Base-by-base conservation (phyloP, 2,113 vertebrate species). In the Ictalurus furcatus region DNA sequence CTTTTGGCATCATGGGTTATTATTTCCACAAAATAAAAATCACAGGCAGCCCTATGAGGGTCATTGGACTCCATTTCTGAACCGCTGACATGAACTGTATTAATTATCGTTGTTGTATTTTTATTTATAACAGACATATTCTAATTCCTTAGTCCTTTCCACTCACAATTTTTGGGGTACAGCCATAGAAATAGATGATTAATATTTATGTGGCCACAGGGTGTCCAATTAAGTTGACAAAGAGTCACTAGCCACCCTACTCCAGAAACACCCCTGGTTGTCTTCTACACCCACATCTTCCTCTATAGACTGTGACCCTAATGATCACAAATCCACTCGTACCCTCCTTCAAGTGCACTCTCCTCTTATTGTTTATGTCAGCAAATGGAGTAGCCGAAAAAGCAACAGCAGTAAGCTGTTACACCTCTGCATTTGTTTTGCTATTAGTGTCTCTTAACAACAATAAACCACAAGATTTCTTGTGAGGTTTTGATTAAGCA, bases 401-500 rank as follows among this genome's bases (percentile, higher is more conserved):
- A 83, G 61, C 30, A 61, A 61, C 34, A 61, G n/a, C 19, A 83
- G 21, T 21, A 61, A 81, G 30, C n/a, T 34, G 56, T 61, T 63
- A 59, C 30, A 83, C 19, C 30, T 83, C 30, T 9, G 4, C 37
- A 61, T 61, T 83, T 40, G 19, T 61, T 5, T 37, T 40, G 28
- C 16, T 81, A 34, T 52, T 79, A n/a, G 17, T 81, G 17, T 54
- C 52, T 56, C 52, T 56, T 81, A 81, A 52, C 56, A 83, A 83
- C 30, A 40, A 40, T 61, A 59, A 67, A 28, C 25, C 83, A 85
- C 40, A 52, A 69, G 83, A 69, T 52, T n/a, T 52, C 58, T 84
- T 84, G 34, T 63, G 11, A 84, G 6, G 58, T 84, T 84, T 63
- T 84, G 21, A 40, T 84, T 81, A 81, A 56, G 52, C 81, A 34